Evolutionary conservation across 2,888 invertebrate species (phyloP), one percentile per base, ranked within the genome.

Genomic region (Tinea semifulvella): DNA sequence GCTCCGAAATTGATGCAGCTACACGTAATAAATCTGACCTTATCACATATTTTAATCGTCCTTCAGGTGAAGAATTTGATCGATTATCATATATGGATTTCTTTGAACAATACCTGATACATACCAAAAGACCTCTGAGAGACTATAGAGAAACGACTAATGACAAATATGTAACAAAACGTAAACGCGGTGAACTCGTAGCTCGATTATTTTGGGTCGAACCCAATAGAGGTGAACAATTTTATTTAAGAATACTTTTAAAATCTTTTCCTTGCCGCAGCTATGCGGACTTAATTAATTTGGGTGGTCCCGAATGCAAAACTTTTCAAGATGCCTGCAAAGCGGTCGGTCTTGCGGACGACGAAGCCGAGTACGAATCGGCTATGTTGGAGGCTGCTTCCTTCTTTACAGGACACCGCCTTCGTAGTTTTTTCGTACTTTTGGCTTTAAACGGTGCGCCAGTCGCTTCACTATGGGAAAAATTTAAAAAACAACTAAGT

Each of bases 321-420:
- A 50, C 50, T 20, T 49, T 50, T 18, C 49, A 50, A 42, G 50
- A 50, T 14, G 50, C 49, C 19, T 49, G 48, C 18, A 46, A 42
- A 45, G 8, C 27, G n/a, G 36, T 49, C 14, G 47, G 47, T 22
- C 20, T 50, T 13, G 49, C 48, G 16, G 45, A 49, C 42, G 47
- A 49, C 31, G 47, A 49, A n/a, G 28, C 19, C 26, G 47, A 49
- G 27, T 47, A 46, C 35, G 44, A 45, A 27, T 31, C 13, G 19
- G 45, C 46, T 27, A 47, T 46, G 47, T 19, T 28, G 44, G 48
- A 46, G 44, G 46, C 50, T 38, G 26, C 46, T 11, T 28, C 25
- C 36, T 50, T 48, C 31, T 47, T 45, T 25, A 49, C 48, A 18
- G 47, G 43, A 28, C 27, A 44, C 35, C 48, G 46, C 17, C 36